Percentiles rank a stretch among this genome's conserved stretches.
These are phyloP conservation scores for Planiliza haematocheilus DNA, from an alignment of 2,113 vertebrate species.

Conservation along the genomic window DNA sequence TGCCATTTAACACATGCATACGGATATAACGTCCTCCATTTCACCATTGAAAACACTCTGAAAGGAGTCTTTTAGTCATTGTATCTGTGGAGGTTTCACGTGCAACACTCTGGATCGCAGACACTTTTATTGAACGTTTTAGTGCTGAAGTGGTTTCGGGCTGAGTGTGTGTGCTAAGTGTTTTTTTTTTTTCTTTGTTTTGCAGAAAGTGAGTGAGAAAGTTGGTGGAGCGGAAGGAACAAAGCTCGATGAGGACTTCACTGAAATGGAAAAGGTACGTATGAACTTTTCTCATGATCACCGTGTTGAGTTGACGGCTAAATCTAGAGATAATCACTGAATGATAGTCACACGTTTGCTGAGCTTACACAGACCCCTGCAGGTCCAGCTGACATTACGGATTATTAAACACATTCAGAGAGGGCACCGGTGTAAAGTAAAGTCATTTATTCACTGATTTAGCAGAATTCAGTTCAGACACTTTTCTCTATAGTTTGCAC, in stretches of 20 bases:
- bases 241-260: slow-evolving; percentile 96
- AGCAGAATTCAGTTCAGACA: too few relatives aligned
- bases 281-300: neutral
- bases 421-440: neutral
- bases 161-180: too few relatives aligned
- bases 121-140: too few relatives aligned
- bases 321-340: neutral
- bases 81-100: neutral
- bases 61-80: neutral
- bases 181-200: slow-evolving; percentile 40
- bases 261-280: slow-evolving; percentile 95
- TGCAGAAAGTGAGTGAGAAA: slow-evolving; percentile 97
- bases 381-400: neutral
- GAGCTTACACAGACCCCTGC: too few relatives aligned
- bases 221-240: slow-evolving; percentile 96
- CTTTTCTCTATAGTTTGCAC: neutral
- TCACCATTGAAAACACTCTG: neutral
- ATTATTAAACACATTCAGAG: neutral
- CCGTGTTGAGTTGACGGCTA: neutral
- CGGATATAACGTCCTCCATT: too few relatives aligned
- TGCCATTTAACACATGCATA: too few relatives aligned
- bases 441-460: neutral
- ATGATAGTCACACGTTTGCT: neutral
- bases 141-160: neutral
- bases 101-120: neutral